Evolutionary conservation across 64 coral and sea anemone species (phyloP).

Genomic region (Acropora yongei): DNA sequence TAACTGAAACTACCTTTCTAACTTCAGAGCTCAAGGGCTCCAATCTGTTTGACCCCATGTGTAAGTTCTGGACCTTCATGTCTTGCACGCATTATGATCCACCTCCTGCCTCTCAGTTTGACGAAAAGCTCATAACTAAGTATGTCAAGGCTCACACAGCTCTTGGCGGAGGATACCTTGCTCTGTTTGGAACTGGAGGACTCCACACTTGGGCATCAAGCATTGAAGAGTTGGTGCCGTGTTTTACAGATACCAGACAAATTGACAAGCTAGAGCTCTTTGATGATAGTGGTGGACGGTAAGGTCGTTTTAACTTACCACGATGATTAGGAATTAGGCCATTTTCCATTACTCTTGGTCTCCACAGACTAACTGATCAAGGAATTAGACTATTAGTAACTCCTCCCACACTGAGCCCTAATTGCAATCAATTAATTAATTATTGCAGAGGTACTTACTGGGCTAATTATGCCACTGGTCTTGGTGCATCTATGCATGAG

Average conservation of each 20-base stretch:
- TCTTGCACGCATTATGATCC: conserved; percentile 95
- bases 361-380: no score
- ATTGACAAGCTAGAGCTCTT: conserved; percentile 91
- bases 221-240: conserved; percentile 75
- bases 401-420: no score
- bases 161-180: conserved; percentile 85
- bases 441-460: conserved; percentile 90
- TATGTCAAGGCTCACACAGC: conserved; percentile 98
- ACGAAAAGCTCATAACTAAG: conserved; percentile 59
- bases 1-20: not conserved
- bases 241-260: conserved; percentile 80
- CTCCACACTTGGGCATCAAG: conserved; percentile 92
- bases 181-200: conserved; percentile 93
- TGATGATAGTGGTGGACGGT: conserved; percentile 96
- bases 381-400: no score
- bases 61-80: conserved; percentile 99
- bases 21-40: conserved; percentile 85
- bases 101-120: conserved; percentile 67
- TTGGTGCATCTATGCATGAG: conserved; percentile 98
- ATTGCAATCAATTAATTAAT: no score
- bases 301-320: not conserved
- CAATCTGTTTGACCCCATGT: conserved; percentile 70
- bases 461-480: conserved; percentile 98
- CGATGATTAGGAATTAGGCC: not conserved
- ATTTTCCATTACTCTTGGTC: not conserved